Evolutionary conservation across 2,797 vertebrate species (phyloP), one percentile per base, ranked within the genome.

Genomic region (Arnoldichthys spilopterus): DNA sequence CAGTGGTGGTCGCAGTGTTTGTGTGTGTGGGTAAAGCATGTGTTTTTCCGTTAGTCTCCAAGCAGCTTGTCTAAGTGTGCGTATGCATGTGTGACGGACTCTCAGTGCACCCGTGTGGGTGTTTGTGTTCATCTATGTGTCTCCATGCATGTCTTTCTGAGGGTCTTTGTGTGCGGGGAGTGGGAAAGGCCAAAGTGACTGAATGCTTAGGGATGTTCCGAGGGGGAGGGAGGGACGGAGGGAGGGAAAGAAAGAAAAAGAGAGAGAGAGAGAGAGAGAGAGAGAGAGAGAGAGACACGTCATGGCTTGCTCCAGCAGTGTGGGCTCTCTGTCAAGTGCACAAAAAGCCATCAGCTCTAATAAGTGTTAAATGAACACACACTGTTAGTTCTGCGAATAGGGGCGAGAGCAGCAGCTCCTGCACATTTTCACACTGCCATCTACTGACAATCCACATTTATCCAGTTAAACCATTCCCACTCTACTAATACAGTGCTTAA

Each of bases 301-400:
- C 2, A 22, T 79, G 37, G 84, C 81, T 45, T 22, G 84, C 86
- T 89, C 88, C 84, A 83, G 84, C 87, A 87, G 90, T 85, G 81
- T 83, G 83, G 88, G 88, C 90, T 87, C 90, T 88, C 84, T 76
- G 82, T 89, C 88, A 93, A 91, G 89, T 90, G 86, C 87, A 91
- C 88, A 90, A 92, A 92, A 91, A 86, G 83, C 89, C 87, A 90
- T 89, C 87, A 87, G 91, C 88, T 91, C 90, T 90, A 89, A 90
- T 91, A 87, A 88, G 91, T 91, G 89, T 89, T 90, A 91, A 91
- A 91, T 88, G 88, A 90, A 81, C 49, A 53, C 30, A 30, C 80
- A 75, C 49, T 75, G 70, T 67, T 73, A 58, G 32, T 66, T 74
- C 64, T 71, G 30, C 26, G 28, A 24, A 58, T 43, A n/a, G 30